phyloP scores from a whole-genome alignment of 2,113 vertebrate species.

The Orientallactaga bullata region DNA sequence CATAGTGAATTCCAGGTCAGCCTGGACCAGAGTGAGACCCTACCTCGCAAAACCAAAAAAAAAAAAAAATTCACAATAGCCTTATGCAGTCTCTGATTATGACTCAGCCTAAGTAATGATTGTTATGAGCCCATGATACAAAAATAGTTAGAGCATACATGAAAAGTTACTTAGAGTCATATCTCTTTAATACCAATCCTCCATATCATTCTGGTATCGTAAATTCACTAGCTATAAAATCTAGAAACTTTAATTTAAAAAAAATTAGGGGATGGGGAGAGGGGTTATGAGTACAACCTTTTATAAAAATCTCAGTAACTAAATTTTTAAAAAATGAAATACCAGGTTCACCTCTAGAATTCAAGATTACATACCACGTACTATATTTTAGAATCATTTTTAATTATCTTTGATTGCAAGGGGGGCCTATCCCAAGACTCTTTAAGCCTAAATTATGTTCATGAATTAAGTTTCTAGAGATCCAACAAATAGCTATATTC shows the following conservation, averaged over 20 bases:
- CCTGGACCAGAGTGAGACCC: no score
- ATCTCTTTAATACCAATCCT: slow-evolving; percentile 25
- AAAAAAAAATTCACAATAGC: slow-evolving; percentile 58
- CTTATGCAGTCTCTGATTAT: slow-evolving; percentile 54
- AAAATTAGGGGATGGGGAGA: not conserved
- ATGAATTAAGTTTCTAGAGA: slow-evolving; percentile 57
- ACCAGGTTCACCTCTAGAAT: slow-evolving; percentile 7
- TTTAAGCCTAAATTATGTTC: slow-evolving; percentile 4
- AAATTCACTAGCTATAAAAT: slow-evolving; percentile 57
- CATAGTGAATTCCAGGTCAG: no score
- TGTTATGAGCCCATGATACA: slow-evolving; percentile 29
- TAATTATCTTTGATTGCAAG: slow-evolving; percentile 25
- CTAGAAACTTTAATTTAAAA: slow-evolving; percentile 27
- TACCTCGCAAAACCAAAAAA: no score
- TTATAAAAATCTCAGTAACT: no score
- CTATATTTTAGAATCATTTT: slow-evolving; percentile 23
- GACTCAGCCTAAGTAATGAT: slow-evolving; percentile 55
- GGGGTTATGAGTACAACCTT: no score
- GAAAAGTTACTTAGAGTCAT: slow-evolving; percentile 52
- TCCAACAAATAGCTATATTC: not conserved
- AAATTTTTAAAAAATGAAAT: no score
- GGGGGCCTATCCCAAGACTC: not conserved
- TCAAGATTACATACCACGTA: slow-evolving; percentile 47
- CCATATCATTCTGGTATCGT: slow-evolving; percentile 28
- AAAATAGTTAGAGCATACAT: not conserved